Evolutionary conservation across 2,797 vertebrate genomes (phyloP).

Genomic region (Thripadectes ignobilis): DNA sequence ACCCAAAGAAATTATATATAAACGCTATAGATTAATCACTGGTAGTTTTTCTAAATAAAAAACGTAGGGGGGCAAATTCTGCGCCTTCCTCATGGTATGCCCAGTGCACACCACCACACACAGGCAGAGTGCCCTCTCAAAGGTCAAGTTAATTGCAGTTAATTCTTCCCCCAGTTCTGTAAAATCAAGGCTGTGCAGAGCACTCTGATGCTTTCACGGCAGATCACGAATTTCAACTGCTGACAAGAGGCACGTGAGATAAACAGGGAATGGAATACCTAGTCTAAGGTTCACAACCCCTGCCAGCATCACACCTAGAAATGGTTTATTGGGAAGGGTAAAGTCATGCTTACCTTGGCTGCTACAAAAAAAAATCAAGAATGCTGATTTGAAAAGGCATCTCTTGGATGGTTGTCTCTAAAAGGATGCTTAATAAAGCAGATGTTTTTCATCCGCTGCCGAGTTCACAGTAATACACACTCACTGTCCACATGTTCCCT

Average conservation of each 20-base stretch:
- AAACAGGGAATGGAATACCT: background rate
- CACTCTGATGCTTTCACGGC: background rate
- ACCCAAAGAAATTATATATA: background rate
- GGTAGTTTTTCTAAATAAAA: background rate
- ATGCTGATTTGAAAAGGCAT: background rate
- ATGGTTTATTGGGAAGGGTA: background rate
- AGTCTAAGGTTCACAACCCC: background rate
- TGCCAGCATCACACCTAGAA: background rate
- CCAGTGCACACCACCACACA: background rate
- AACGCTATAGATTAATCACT: background rate
- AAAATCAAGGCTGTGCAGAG: background rate
- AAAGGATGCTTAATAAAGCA: constrained; percentile 26
- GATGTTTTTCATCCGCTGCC: constrained; percentile 32
- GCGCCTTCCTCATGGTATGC: background rate
- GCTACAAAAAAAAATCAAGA: background rate
- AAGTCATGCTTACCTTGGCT: background rate
- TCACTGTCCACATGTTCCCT: constrained; percentile 27
- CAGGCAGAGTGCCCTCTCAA: background rate
- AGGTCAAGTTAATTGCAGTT: background rate
- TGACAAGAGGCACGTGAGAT: background rate
- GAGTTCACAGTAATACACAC: constrained; percentile 5
- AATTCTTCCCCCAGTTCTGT: background rate
- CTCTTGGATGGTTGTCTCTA: background rate
- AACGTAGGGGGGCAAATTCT: background rate
- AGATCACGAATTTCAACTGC: background rate